Evolutionary conservation across 1,140 invertebrate genomes (phyloP).

Genomic region (Drosophila grimshawi): DNA sequence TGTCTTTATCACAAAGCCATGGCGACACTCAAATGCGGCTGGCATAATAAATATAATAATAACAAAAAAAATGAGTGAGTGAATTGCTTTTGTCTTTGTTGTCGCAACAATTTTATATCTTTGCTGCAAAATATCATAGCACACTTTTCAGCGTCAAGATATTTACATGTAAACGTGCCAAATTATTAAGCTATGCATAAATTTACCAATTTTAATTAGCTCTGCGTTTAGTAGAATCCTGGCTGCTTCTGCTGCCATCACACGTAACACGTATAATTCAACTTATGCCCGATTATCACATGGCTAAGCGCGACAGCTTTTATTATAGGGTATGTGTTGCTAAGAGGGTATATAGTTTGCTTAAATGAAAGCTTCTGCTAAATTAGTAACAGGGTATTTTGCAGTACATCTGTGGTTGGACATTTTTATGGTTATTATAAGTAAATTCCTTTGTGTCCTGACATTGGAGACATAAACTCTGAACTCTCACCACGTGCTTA

Average conservation of each 20-base stretch:
- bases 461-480: constrained; percentile 48
- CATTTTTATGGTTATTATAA: constrained; percentile 60
- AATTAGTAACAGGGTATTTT: constrained; percentile 12
- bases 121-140: constrained; percentile 26
- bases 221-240: constrained; percentile 21
- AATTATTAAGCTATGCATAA: constrained; percentile 31
- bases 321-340: not conserved
- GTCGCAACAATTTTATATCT: constrained; percentile 4
- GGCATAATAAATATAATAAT: constrained; percentile 46
- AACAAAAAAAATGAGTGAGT: not conserved
- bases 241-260: constrained; percentile 34
- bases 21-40: constrained; percentile 58
- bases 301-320: not conserved
- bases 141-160: constrained; percentile 23
- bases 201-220: constrained; percentile 55
- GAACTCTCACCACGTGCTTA: constrained; percentile 59
- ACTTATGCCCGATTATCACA: constrained; percentile 12
- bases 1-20: constrained; percentile 64
- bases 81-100: not conserved
- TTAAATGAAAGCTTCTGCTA: not conserved
- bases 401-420: not conserved
- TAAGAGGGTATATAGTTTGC: not conserved
- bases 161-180: constrained; percentile 18
- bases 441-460: constrained; percentile 61
- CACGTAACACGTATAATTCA: constrained; percentile 34